These are phyloP conservation scores for Chunga burmeisteri DNA, from an alignment of 2,113 vertebrate genomes.

Conservation along the genomic window DNA sequence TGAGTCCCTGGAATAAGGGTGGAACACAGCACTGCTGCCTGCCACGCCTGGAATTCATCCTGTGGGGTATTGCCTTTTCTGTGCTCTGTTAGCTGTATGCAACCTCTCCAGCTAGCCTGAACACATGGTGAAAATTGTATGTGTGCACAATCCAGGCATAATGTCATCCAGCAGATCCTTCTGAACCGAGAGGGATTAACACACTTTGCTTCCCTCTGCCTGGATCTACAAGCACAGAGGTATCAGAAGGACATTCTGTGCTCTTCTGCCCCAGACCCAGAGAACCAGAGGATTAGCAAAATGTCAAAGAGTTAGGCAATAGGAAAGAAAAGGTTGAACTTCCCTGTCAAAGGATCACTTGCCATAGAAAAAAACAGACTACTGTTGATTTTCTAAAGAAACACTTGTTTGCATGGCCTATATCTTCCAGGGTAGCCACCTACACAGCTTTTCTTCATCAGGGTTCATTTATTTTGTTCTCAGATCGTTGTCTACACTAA, in stretches of 20 bases:
- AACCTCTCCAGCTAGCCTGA: background rate
- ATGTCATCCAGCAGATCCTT: background rate
- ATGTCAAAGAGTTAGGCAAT: background rate
- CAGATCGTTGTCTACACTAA: slow-evolving; percentile 75
- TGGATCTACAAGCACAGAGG: background rate
- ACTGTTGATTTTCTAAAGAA: slow-evolving; percentile 27
- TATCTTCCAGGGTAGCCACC: slow-evolving; percentile 56
- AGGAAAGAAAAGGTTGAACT: background rate
- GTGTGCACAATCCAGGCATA: background rate
- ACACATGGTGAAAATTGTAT: background rate
- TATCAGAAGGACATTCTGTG: background rate
- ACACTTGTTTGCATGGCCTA: slow-evolving; percentile 26
- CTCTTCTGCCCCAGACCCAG: background rate
- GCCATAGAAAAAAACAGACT: slow-evolving; percentile 28
- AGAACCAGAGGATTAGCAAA: background rate
- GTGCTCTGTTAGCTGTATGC: background rate
- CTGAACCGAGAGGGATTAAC: background rate
- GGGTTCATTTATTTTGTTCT: slow-evolving; percentile 72
- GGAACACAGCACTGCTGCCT: background rate
- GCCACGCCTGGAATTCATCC: background rate
- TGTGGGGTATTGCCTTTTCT: background rate
- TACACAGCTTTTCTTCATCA: slow-evolving; percentile 70
- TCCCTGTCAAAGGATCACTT: background rate
- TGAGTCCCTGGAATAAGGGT: background rate
- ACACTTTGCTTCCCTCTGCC: background rate